These are phyloP conservation scores for Dasypolia templi DNA, from an alignment of 2,888 invertebrate species.

Conservation along the genomic window DNA sequence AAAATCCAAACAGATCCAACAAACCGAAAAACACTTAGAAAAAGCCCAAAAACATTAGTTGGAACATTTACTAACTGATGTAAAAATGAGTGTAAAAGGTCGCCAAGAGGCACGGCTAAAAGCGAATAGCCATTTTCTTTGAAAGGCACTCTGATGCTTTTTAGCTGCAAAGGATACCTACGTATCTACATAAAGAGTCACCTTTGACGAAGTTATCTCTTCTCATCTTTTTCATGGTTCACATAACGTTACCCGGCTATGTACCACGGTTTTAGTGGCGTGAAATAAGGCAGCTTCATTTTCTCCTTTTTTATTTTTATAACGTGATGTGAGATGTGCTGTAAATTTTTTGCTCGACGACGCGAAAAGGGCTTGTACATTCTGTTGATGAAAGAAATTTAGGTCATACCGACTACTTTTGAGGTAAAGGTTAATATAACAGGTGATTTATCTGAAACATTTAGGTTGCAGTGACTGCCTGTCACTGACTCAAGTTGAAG, in stretches of 20 bases:
- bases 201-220: slow-evolving; percentile 81
- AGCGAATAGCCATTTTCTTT: slow-evolving; percentile 74
- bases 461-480: slow-evolving; percentile 31
- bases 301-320: slow-evolving; percentile 54
- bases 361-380: slow-evolving; percentile 30
- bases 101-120: slow-evolving; percentile 64
- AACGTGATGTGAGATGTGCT: slow-evolving; percentile 40
- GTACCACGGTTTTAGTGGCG: slow-evolving; percentile 50
- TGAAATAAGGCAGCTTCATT: slow-evolving; percentile 64
- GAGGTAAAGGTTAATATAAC: slow-evolving; percentile 1
- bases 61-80: slow-evolving; percentile 57
- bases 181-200: slow-evolving; percentile 75
- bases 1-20: slow-evolving; percentile 2
- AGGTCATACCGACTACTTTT: slow-evolving; percentile 30
- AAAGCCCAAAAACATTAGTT: slow-evolving; percentile 60
- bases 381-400: slow-evolving; percentile 49
- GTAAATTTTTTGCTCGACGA: slow-evolving; percentile 55
- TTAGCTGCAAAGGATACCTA: slow-evolving; percentile 71
- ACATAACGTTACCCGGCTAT: slow-evolving; percentile 52
- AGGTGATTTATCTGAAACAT: slow-evolving; percentile 33
- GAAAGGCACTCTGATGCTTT: slow-evolving; percentile 73
- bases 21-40: slow-evolving; percentile 38
- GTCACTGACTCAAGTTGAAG: slow-evolving; percentile 1
- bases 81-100: slow-evolving; percentile 71
- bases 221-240: slow-evolving; percentile 77